phyloP scores from a whole-genome alignment of 2,888 invertebrate species.

The Selenia dentaria region DNA sequence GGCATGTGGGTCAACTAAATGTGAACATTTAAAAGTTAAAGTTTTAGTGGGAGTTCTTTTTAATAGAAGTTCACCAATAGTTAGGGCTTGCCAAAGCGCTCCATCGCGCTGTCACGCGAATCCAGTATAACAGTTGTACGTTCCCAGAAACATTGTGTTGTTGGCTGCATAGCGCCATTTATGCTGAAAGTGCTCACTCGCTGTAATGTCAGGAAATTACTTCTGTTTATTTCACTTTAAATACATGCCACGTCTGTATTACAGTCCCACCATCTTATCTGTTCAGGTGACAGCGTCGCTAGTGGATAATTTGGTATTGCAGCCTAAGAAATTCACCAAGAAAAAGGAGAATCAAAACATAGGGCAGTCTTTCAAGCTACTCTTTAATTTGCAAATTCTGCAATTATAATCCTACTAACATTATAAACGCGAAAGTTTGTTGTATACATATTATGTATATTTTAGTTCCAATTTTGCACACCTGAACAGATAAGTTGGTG shows the following conservation, averaged over 20 bases:
- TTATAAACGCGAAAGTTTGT: no score
- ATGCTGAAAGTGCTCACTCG: conserved; percentile 51
- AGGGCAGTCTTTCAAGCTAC: no score
- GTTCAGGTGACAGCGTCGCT: no score
- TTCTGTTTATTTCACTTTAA: conserved; percentile 51
- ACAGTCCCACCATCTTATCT: no score
- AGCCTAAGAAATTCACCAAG: no score
- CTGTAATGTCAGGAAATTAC: conserved; percentile 51
- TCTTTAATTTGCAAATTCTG: no score
- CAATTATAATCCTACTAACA: no score
- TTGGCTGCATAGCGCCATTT: conserved; percentile 53
- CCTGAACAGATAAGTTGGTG: no score
- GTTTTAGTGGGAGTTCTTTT: conserved; percentile 11
- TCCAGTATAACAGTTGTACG: conserved; percentile 48
- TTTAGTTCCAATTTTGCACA: no score
- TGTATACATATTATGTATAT: no score
- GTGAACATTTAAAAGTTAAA: conserved; percentile 7
- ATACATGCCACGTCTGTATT: conserved; percentile 36
- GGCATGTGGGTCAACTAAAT: conserved; percentile 9
- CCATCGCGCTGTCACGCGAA: conserved; percentile 54
- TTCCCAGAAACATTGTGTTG: conserved; percentile 60
- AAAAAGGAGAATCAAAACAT: no score
- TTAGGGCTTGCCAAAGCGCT: conserved; percentile 40
- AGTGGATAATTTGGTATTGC: no score
- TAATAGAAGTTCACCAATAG: conserved; percentile 23